A percentile compares a stretch with the other conserved stretches of the same genome.
These are phyloP conservation scores for Urechis unicinctus DNA, from an alignment of 2,888 invertebrate species.

Conservation along the genomic window DNA sequence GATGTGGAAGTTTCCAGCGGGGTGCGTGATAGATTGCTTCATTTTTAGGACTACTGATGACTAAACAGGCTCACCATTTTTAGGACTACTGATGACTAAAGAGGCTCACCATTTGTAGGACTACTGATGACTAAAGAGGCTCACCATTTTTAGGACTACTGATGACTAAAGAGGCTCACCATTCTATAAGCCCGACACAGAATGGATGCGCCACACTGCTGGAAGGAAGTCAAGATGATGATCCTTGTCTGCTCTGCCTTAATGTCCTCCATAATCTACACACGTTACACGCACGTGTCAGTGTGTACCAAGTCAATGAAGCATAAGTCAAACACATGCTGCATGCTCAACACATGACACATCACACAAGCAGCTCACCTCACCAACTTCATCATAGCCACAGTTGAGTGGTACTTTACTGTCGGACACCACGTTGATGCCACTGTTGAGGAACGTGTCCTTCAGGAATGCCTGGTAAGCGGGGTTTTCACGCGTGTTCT, in stretches of 20 bases:
- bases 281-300: too few relatives aligned
- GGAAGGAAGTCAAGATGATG: constrained; percentile 74
- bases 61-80: neutral
- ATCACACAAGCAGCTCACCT: too few relatives aligned
- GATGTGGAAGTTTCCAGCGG: too few relatives aligned
- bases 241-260: constrained; percentile 61
- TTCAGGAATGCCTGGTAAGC: constrained; percentile 70
- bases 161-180: constrained; percentile 31
- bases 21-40: too few relatives aligned
- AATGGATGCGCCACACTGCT: constrained; percentile 60
- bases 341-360: too few relatives aligned
- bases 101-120: neutral
- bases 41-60: too few relatives aligned
- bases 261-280: neutral
- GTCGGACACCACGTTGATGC: constrained; percentile 63
- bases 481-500: constrained; percentile 72
- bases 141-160: neutral
- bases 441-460: constrained; percentile 59
- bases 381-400: too few relatives aligned
- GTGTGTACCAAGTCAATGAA: too few relatives aligned
- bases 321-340: too few relatives aligned
- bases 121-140: neutral
- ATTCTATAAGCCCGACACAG: constrained; percentile 74
- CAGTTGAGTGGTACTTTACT: constrained; percentile 66
- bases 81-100: too few relatives aligned